These are phyloP conservation scores for Halcyon chelicuti DNA, from an alignment of 2,797 vertebrate species.

Conservation along the genomic window DNA sequence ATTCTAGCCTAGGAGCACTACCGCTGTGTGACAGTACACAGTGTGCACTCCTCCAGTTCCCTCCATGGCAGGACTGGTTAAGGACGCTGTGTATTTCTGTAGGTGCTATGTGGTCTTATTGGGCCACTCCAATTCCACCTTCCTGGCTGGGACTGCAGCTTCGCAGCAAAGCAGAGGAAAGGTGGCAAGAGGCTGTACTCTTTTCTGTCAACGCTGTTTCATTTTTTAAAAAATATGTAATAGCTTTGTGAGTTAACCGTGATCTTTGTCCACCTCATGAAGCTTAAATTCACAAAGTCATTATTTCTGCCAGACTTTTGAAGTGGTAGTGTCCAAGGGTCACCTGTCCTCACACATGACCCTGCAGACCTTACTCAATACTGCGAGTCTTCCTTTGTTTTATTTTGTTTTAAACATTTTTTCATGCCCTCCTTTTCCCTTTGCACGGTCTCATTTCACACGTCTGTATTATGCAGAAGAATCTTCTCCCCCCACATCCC, in stretches of 20 bases:
- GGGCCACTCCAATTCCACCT: not conserved
- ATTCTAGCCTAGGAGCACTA: not conserved
- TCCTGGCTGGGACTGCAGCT: not conserved
- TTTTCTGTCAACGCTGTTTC: not conserved
- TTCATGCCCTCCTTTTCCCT: not conserved
- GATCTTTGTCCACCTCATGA: not conserved
- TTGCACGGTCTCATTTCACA: not conserved
- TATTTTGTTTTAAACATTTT: not conserved
- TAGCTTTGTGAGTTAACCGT: not conserved
- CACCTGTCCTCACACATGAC: not conserved
- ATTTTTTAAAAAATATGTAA: not conserved
- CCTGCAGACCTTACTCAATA: not conserved
- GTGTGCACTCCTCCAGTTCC: fast-evolving
- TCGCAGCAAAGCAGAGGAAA: not conserved
- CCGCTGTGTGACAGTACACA: not conserved
- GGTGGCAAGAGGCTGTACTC: not conserved
- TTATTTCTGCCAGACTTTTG: not conserved
- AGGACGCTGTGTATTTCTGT: not conserved
- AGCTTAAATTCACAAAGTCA: not conserved
- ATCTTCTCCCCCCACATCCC: not conserved
- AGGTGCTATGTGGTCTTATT: not conserved
- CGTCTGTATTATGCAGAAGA: not conserved
- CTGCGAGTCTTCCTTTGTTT: not conserved
- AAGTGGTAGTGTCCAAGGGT: not conserved
- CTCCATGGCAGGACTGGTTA: not conserved